A percentile compares a stretch with the other conserved stretches of the same genome.
These are phyloP conservation scores for Aquatica leii DNA, from an alignment of 2,888 invertebrate species.

Conservation along the genomic window DNA sequence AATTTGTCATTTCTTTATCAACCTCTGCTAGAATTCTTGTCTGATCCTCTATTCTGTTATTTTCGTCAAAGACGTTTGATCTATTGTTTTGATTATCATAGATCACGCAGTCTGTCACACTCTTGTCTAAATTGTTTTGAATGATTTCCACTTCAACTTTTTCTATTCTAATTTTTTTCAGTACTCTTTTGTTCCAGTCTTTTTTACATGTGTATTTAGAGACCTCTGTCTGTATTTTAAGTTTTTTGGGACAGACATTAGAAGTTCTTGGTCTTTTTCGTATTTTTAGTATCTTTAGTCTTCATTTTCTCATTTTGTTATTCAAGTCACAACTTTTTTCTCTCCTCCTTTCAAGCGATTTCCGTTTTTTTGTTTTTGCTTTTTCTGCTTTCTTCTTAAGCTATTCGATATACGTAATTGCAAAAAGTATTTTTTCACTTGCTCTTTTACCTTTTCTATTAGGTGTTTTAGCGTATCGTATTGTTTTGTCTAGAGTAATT, in stretches of 20 bases:
- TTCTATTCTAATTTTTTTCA: neutral
- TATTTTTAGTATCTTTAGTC: neutral
- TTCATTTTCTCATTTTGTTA: neutral
- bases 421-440: neutral
- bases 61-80: neutral
- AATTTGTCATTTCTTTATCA: neutral
- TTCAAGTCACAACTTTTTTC: neutral
- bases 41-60: neutral
- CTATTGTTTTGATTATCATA: neutral
- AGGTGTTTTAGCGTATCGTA: neutral
- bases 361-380: neutral
- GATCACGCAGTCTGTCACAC: neutral
- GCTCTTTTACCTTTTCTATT: neutral
- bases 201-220: neutral
- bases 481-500: neutral
- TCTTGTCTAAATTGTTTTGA: neutral
- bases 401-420: neutral
- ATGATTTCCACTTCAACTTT: neutral
- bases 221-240: neutral
- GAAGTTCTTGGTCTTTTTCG: neutral
- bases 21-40: neutral
- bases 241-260: neutral
- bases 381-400: neutral
- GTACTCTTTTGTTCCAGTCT: neutral
- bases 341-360: neutral